Percentiles rank a stretch among this genome's conserved stretches.
Conservation (phyloP, 2,113 vertebrate genomes). For the Anolis sagrei region DNA sequence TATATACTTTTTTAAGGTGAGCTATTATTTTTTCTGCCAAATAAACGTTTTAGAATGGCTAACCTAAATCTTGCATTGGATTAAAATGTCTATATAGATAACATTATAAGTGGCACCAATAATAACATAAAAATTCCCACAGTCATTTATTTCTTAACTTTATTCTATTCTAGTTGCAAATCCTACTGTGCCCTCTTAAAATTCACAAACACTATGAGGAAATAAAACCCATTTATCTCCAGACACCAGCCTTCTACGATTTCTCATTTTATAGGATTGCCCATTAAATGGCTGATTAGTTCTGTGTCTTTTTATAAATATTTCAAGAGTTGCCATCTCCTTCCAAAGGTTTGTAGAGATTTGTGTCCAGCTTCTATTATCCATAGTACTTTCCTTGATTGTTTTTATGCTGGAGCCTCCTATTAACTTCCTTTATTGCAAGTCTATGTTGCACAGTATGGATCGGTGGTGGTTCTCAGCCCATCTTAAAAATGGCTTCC, state of each 20-base stretch:
- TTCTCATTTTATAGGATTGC: slow-evolving; percentile 69
- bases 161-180: slow-evolving; percentile 8
- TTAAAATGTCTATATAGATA: background rate
- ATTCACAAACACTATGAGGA: slow-evolving; percentile 57
- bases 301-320: slow-evolving; percentile 67
- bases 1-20: no score
- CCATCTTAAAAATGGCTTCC: slow-evolving; percentile 14
- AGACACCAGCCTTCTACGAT: slow-evolving; percentile 55
- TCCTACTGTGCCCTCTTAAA: slow-evolving; percentile 28
- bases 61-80: background rate
- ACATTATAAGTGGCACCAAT: background rate
- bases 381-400: slow-evolving; percentile 40
- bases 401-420: slow-evolving; percentile 31
- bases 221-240: slow-evolving; percentile 67
- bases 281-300: slow-evolving; percentile 71
- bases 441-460: slow-evolving; percentile 17
- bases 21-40: no score
- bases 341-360: slow-evolving; percentile 60
- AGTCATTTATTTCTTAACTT: background rate
- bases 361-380: slow-evolving; percentile 58
- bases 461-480: slow-evolving; percentile 22
- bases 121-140: background rate
- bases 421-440: slow-evolving; percentile 32
- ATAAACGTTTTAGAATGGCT: no score
- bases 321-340: slow-evolving; percentile 57